A percentile compares a stretch with the other conserved stretches of the same genome.
Evolutionary conservation across 2,888 invertebrate species (phyloP).

Genomic region (Ryuthela nishihirai): DNA sequence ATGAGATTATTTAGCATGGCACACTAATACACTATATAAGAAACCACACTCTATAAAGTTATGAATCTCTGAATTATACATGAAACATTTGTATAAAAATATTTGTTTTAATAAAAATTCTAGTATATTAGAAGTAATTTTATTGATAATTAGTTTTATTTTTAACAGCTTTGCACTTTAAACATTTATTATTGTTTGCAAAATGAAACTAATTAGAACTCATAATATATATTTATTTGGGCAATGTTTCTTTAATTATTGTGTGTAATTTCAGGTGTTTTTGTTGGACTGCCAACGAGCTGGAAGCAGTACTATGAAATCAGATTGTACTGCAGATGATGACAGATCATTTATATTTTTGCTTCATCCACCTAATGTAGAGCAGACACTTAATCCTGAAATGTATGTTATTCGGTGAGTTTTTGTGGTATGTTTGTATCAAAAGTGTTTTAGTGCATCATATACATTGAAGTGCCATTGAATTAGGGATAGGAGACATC

Average conservation of each 20-base stretch:
- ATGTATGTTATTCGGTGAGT: slow-evolving; percentile 47
- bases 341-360: slow-evolving; percentile 86
- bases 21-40: too few species aligned
- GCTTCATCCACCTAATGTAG: slow-evolving; percentile 62
- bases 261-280: slow-evolving; percentile 56
- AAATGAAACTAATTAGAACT: too few species aligned
- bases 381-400: slow-evolving; percentile 47
- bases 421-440: too few species aligned
- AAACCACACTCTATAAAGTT: too few species aligned
- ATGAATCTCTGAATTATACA: too few species aligned
- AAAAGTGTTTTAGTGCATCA: too few species aligned
- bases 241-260: neutral
- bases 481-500: too few species aligned
- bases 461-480: too few species aligned
- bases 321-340: slow-evolving; percentile 54
- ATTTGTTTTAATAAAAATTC: too few species aligned
- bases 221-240: neutral
- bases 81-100: too few species aligned
- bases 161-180: neutral
- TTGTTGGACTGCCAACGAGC: slow-evolving; percentile 59
- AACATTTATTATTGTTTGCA: neutral
- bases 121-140: too few species aligned
- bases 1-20: too few species aligned
- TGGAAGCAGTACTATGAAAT: slow-evolving; percentile 31
- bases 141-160: neutral